Evolutionary conservation across 2,888 invertebrate genomes (phyloP), one percentile per base, ranked within the genome.

Genomic region (Tortrix viridana): DNA sequence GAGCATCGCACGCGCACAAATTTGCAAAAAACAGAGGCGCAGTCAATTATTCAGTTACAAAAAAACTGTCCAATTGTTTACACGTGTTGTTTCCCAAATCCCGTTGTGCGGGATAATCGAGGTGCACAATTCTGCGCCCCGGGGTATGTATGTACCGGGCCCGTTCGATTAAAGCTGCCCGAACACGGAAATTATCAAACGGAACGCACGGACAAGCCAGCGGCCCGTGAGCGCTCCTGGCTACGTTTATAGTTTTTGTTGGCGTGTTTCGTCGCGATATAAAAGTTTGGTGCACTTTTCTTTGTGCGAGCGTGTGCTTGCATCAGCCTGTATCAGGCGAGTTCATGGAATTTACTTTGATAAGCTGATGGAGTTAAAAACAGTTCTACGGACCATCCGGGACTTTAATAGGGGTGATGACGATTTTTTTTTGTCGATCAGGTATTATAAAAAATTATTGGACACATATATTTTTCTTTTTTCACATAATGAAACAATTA

Each of bases 171-270:
- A 90, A 89, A 89, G 83, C 84, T 80, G 79, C 81, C 82, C 85
- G 86, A 88, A 88, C 85, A 86, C 86, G 85, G 85, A 86, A 87
- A 89, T 90, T 89, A 91, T 90, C 88, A 89, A 89, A 89, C 90
- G 89, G 84, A 88, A 88, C 87, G 84, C 87, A 88, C 87, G 82
- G 83, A 85, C 86, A 83, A 86, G 79, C 84, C 89, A 89, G 74
- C 88, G 86, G 84, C 74, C 87, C 85, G 89, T 82, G 83, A 86
- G 83, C 82, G 84, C 78, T 81, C 84, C 84, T 54, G 53, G 63
- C 66, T 86, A 85, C 86, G 85, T 87, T 87, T 86, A 88, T 88
- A 89, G 89, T 89, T 90, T 89, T 90, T 89, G 88, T 89, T 83
- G 84, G 69, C 75, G 74, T 76, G 81, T 84, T 84, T 82, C 81